Conservation (phyloP, 2,888 invertebrate genomes). For the Globia sparganii region DNA sequence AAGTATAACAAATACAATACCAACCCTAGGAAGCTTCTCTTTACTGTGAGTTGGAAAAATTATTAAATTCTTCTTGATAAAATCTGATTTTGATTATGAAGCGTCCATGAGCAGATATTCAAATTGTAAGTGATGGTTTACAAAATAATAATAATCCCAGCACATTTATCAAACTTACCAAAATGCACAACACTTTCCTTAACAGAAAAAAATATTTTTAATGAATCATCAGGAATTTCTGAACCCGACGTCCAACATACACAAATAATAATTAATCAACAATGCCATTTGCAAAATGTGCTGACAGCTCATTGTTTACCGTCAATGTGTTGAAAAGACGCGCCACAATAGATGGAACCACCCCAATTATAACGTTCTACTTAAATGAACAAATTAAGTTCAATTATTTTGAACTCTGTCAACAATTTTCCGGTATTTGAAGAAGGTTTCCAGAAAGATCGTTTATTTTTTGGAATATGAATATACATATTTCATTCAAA, state of each 20-base stretch:
- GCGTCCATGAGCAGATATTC: background rate
- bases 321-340: conserved; percentile 62
- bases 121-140: background rate
- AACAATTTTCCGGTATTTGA: conserved; percentile 33
- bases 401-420: conserved; percentile 56
- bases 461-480: conserved; percentile 15
- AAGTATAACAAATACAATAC: background rate
- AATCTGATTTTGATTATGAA: background rate
- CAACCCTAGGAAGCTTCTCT: background rate
- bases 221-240: conserved; percentile 20
- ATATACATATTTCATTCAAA: background rate
- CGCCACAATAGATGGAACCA: conserved; percentile 57
- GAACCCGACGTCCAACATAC: conserved; percentile 37
- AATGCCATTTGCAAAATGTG: conserved; percentile 55
- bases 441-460: background rate
- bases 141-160: background rate
- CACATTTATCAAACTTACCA: too few relatives aligned
- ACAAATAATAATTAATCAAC: conserved; percentile 59
- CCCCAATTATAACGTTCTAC: conserved; percentile 66
- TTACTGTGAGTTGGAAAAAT: background rate
- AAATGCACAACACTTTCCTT: too few relatives aligned
- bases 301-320: conserved; percentile 58
- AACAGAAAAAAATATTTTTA: background rate
- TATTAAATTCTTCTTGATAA: background rate
- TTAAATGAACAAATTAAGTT: conserved; percentile 57